phyloP scores from a whole-genome alignment of 2,113 vertebrate species.

The Dasyprocta punctata region DNA sequence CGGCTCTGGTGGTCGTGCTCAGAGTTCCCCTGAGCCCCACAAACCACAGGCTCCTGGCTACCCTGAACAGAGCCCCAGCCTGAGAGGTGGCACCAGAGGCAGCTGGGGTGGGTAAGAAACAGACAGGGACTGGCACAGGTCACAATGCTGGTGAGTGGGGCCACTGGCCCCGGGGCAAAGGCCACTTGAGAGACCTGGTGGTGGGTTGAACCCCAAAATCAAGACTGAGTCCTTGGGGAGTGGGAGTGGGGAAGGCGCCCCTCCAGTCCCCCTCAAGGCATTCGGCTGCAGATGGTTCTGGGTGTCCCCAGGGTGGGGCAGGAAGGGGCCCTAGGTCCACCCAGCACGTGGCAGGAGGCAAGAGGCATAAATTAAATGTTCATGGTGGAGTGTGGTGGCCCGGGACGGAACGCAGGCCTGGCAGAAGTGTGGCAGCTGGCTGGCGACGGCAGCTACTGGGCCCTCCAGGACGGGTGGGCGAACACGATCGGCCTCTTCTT shows the following conservation, averaged over 20 bases:
- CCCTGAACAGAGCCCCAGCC: not conserved
- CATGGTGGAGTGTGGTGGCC: not conserved
- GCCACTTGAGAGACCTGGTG: conserved; percentile 55
- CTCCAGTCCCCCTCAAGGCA: not conserved
- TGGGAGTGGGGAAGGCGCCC: not conserved
- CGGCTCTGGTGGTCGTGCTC: not conserved
- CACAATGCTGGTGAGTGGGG: conserved; percentile 68
- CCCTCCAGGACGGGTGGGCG: conserved; percentile 90
- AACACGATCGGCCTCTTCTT: conserved; percentile 89
- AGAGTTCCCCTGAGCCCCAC: not conserved
- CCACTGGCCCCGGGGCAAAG: conserved; percentile 48
- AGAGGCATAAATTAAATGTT: conserved; percentile 42
- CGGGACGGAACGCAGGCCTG: not conserved
- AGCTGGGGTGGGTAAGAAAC: not conserved
- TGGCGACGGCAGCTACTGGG: not conserved
- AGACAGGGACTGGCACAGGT: not conserved
- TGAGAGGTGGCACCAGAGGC: conserved; percentile 52
- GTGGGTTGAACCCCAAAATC: not conserved
- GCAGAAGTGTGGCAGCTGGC: rapidly evolving
- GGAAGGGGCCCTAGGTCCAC: not conserved
- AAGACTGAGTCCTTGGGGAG: not conserved
- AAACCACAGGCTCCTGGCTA: not conserved
- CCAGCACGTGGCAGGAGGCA: not conserved
- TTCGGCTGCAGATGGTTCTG: not conserved
- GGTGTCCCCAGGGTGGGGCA: not conserved